Evolutionary conservation across 2,797 vertebrate genomes (phyloP), one percentile per base, ranked within the genome.

Genomic region (Denticeps clupeoides): DNA sequence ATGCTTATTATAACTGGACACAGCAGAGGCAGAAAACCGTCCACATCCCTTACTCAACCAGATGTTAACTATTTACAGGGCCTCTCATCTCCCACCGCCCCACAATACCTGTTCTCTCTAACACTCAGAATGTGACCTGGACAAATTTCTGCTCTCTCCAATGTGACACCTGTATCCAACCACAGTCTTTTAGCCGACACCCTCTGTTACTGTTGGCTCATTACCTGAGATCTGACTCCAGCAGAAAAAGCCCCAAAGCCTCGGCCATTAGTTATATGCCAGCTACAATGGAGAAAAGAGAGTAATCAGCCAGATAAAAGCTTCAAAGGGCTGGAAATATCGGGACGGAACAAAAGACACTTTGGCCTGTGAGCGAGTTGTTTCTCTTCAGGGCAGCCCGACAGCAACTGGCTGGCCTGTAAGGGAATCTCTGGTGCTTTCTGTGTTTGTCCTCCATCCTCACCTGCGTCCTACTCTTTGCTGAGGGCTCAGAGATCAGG

Each of bases 291-390:
- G 60, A 61, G 60, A 56, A 26, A 60, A 67, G 62, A 63, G 49
- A 65, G 49, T 65, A 46, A 58, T 55, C 48, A 38, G 13, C 32
- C 44, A 53, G 65, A 68, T 63, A 70, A 72, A 72, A 55, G 62
- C 77, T 74, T 82, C 78, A 82, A 82, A 82, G 76, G 58, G 22
- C 32, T 60, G 29, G 0, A 64, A 35, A 71, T 71, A 77, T 77
- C 69, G 65, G 38, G 27, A 33, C 56, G 58, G 63, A 73, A 83
- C 74, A 78, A 76, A 74, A 60, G 60, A 59, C 58, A 46, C 55
- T 62, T 55, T 55, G 47, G 42, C 50, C 21, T 35, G 16, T 47
- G 21, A 18, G 51, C 60, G 46, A 43, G 58, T 43, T 40, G 4
- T 51, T 26, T 45, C 45, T 60, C 61, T 58, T 62, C 31, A 25